Evolutionary conservation across 2,113 vertebrate species (phyloP).

Genomic region (Orthonyx spaldingii): DNA sequence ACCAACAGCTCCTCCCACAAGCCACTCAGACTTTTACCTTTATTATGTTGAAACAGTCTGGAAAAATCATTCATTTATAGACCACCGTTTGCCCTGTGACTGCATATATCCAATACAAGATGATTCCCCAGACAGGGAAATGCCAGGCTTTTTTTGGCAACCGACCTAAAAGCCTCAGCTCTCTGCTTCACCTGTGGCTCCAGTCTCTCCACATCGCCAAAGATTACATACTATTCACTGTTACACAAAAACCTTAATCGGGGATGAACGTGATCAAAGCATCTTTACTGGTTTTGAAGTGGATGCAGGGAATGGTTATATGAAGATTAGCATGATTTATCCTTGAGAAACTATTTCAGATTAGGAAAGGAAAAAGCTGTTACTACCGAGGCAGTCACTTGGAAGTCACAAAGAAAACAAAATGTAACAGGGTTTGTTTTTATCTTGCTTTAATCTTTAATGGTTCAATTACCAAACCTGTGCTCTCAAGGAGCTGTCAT

Average conservation of each 20-base stretch:
- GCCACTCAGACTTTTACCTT: not conserved
- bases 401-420: not conserved
- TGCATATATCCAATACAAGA: not conserved
- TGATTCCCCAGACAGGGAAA: not conserved
- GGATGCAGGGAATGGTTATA: not conserved
- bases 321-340: not conserved
- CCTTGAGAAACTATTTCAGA: not conserved
- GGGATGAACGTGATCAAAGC: not conserved
- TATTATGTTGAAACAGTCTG: not conserved
- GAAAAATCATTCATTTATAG: not conserved
- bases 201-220: not conserved
- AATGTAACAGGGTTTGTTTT: not conserved
- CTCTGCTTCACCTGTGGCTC: not conserved
- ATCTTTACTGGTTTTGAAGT: not conserved
- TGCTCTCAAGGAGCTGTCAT: not conserved
- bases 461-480: not conserved
- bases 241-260: not conserved
- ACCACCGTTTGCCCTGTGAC: not conserved
- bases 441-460: not conserved
- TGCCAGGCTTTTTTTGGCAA: not conserved
- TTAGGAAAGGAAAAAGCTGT: not conserved
- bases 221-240: not conserved
- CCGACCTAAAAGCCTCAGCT: not conserved
- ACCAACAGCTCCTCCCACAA: not conserved
- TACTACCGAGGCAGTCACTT: not conserved